Evolutionary conservation across 2,113 vertebrate species (phyloP).

Genomic region (Tauraco erythrolophus): DNA sequence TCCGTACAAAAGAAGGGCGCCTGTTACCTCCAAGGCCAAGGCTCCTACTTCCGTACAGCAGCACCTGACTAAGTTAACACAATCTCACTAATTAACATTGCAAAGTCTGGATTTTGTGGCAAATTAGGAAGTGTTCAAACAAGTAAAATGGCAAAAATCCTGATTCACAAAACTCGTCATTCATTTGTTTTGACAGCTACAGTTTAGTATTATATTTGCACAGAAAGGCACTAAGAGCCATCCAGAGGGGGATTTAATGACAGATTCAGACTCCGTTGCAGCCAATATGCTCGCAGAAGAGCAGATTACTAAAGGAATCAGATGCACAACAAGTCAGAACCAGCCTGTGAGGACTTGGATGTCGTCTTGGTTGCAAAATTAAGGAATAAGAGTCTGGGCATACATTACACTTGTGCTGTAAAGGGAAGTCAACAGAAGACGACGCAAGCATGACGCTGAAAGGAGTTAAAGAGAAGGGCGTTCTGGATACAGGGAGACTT

Average conservation of each 20-base stretch:
- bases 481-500: background rate
- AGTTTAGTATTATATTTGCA: background rate
- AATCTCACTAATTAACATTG: background rate
- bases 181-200: background rate
- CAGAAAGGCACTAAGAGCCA: background rate
- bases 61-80: background rate
- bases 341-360: background rate
- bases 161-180: background rate
- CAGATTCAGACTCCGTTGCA: background rate
- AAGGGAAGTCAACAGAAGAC: background rate
- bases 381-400: background rate
- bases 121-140: background rate
- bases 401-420: background rate
- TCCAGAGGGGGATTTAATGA: background rate
- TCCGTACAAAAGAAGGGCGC: background rate
- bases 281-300: background rate
- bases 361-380: background rate
- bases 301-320: background rate
- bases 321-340: background rate
- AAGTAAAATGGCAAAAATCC: background rate
- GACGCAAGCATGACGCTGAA: background rate
- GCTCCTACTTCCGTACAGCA: background rate
- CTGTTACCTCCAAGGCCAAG: background rate
- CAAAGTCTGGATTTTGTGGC: background rate
- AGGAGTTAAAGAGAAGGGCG: background rate